These are phyloP conservation scores for Lophius americanus DNA, from an alignment of 2,797 vertebrate genomes.

Conservation along the genomic window DNA sequence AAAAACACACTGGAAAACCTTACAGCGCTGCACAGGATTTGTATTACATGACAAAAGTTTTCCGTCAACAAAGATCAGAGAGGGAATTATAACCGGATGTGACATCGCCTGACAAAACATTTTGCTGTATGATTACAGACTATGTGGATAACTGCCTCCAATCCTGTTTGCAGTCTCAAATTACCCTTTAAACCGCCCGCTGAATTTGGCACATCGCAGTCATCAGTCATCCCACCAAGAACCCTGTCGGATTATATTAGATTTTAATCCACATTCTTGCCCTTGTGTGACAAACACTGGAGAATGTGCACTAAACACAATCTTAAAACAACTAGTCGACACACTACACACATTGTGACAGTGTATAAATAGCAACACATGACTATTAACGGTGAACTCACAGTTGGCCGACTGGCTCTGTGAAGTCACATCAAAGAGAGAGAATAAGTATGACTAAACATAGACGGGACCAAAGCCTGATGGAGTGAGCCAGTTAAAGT, in stretches of 20 bases:
- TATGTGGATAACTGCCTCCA: conserved; percentile 29
- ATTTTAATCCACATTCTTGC: conserved; percentile 25
- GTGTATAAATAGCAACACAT: conserved; percentile 71
- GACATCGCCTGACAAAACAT: conserved; percentile 22
- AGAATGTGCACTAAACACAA: conserved; percentile 61
- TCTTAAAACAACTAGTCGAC: conserved; percentile 56
- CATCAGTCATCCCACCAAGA: conserved; percentile 26
- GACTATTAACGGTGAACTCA: conserved; percentile 68
- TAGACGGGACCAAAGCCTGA: conserved; percentile 42
- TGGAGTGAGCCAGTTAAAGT: conserved; percentile 18
- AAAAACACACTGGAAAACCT: conserved; percentile 6
- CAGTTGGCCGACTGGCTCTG: conserved; percentile 56
- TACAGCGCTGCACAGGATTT: not conserved
- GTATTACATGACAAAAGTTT: conserved; percentile 8
- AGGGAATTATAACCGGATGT: conserved; percentile 27
- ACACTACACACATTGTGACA: conserved; percentile 64
- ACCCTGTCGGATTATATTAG: conserved; percentile 41
- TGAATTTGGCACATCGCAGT: conserved; percentile 42
- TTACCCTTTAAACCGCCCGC: conserved; percentile 44
- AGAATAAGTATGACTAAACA: conserved; percentile 71
- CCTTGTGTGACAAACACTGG: conserved; percentile 42
- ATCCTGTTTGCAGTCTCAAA: conserved; percentile 37
- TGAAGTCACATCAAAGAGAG: conserved; percentile 66
- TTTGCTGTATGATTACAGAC: conserved; percentile 21
- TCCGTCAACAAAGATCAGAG: conserved; percentile 7